Evolutionary conservation across 2,888 invertebrate species (phyloP), one percentile per base, ranked within the genome.

Genomic region (Timema cristinae): DNA sequence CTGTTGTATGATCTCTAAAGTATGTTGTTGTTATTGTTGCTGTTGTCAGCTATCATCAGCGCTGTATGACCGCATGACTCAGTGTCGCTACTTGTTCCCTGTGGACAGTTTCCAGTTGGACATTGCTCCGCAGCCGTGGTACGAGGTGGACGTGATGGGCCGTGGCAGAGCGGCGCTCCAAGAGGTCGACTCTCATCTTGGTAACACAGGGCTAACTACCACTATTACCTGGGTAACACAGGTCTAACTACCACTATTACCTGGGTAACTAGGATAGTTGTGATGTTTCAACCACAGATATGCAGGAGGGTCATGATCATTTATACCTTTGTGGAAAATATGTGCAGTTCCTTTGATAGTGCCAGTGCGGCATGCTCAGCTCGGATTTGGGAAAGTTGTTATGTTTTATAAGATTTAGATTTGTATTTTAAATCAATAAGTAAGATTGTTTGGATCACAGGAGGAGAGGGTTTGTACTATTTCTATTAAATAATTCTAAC

Each of bases 21-120:
- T 32, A 15, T 71, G 69, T 66, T n/a, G 16, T 50, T 68, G 69
- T 66, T n/a, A 15, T 50, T 68, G 47, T 47, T 66, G 15, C 66
- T 10, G 56, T 76, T 75, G 76, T 7, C 71, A 81, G 81, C 83
- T 89, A 77, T 88, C 86, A 48, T 83, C 87, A 61, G 82, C 85
- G n/a, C 82, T 98, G 50, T 90, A 95, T 81, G 98, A 98, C 84
- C 88, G 90, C 75, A 97, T 98, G 97, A 97, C 97, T 2, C 91
- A 98, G 83, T 96, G 95, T 80, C 85, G 89, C 71, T 98, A 98
- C 79, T 86, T 87, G 0, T 84, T 87, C 77, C 86, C 88, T 0
- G 81, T 89, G 51, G 79, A 83, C 69, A 85, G 83, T 67, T 89
- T 89, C 78, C 83, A 85, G 71, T 83, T 86, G 75, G 83, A 85